Evolutionary conservation across 1,140 invertebrate genomes (phyloP).

Genomic region (Drosophila leontia): DNA sequence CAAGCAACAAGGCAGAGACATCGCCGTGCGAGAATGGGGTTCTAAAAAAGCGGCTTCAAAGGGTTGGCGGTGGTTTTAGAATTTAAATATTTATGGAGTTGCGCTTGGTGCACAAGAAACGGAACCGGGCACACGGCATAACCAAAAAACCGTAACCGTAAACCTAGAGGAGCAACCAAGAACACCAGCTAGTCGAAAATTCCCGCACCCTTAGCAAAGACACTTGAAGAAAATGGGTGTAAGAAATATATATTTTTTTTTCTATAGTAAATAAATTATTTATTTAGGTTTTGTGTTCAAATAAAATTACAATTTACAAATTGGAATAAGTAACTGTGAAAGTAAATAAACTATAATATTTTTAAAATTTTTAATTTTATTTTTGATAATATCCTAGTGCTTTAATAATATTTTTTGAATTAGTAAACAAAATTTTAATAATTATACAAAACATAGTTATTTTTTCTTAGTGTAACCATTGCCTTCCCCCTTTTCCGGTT

Average conservation of each 20-base stretch:
- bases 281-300: too few species aligned
- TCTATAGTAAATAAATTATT: too few species aligned
- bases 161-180: conserved; percentile 54
- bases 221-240: not conserved
- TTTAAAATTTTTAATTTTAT: too few species aligned
- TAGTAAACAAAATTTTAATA: too few species aligned
- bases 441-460: too few species aligned
- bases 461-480: not conserved
- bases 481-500: conserved; percentile 2
- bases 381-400: too few species aligned
- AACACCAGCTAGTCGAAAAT: conserved; percentile 43
- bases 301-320: too few species aligned
- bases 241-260: too few species aligned
- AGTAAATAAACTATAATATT: too few species aligned
- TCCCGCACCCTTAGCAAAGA: not conserved
- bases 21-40: not conserved
- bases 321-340: too few species aligned
- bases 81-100: conserved; percentile 81
- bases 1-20: conserved; percentile 62
- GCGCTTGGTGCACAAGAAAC: conserved; percentile 56
- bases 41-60: not conserved
- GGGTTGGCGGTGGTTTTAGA: conserved; percentile 38
- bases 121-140: conserved; percentile 67
- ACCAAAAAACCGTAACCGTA: conserved; percentile 81
- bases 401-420: too few species aligned